These are phyloP conservation scores for Caprella mutica DNA, from an alignment of 2,888 invertebrate genomes.

Conservation along the genomic window DNA sequence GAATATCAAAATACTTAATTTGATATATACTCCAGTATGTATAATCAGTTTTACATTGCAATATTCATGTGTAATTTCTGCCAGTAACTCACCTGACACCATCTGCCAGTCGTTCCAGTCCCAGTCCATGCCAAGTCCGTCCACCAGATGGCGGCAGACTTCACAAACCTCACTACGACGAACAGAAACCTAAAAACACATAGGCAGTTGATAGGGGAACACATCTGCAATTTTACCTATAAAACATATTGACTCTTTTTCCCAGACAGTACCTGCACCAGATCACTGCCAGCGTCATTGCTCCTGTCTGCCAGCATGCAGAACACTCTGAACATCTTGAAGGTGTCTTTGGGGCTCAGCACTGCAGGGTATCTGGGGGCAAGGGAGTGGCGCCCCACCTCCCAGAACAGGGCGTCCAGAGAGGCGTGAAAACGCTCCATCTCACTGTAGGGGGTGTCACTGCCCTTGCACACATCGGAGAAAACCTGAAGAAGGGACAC, in stretches of 20 bases:
- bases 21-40: no score
- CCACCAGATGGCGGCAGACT: constrained; percentile 56
- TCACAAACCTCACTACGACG: constrained; percentile 58
- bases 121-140: constrained; percentile 57
- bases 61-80: no score
- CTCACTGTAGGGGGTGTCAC: constrained; percentile 15
- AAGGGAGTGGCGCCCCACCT: constrained; percentile 58
- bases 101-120: constrained; percentile 51
- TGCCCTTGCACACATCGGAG: constrained; percentile 25
- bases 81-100: no score
- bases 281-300: constrained; percentile 11
- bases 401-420: constrained; percentile 66
- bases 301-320: constrained; percentile 59
- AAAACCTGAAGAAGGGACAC: constrained; percentile 13
- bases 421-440: constrained; percentile 34
- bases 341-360: constrained; percentile 55
- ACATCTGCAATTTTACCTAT: no score
- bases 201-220: no score
- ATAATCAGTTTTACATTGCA: no score
- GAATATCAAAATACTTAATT: no score
- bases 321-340: constrained; percentile 64
- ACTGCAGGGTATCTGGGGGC: constrained; percentile 50
- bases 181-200: constrained; percentile 58
- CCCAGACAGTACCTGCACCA: constrained; percentile 20
- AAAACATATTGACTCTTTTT: no score